These are phyloP conservation scores for Cottoperca gobio DNA, from an alignment of 2,797 vertebrate species.

Conservation along the genomic window DNA sequence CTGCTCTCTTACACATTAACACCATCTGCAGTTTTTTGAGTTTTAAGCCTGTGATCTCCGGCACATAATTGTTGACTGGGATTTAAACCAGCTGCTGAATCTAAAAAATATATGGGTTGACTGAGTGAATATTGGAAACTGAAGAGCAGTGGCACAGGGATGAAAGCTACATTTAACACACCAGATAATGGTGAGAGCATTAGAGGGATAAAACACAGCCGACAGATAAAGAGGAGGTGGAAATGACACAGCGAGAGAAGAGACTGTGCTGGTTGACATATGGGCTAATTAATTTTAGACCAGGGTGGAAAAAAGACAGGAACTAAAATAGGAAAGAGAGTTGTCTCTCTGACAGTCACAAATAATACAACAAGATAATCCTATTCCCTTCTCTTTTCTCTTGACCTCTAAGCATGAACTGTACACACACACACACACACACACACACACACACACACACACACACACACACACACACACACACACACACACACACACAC, in stretches of 20 bases:
- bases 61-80: background rate
- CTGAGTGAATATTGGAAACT: constrained; percentile 34
- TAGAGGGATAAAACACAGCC: constrained; percentile 49
- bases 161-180: constrained; percentile 51
- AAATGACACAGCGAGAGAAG: constrained; percentile 52
- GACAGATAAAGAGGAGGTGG: constrained; percentile 59
- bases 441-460: background rate
- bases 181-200: constrained; percentile 57
- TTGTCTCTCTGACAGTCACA: no score
- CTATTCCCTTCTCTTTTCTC: background rate
- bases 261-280: constrained; percentile 44
- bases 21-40: background rate
- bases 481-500: background rate
- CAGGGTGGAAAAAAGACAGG: constrained; percentile 21
- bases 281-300: constrained; percentile 37
- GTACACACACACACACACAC: constrained; percentile 5
- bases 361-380: no score
- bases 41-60: constrained; percentile 1
- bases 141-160: constrained; percentile 21
- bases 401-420: background rate
- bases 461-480: background rate
- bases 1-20: constrained; percentile 3
- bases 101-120: constrained; percentile 23
- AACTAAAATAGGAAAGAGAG: constrained; percentile 26
- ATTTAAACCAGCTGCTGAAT: constrained; percentile 6